Evolutionary conservation across 2,113 vertebrate species (phyloP).

Genomic region (Chascanopsetta lugubris): DNA sequence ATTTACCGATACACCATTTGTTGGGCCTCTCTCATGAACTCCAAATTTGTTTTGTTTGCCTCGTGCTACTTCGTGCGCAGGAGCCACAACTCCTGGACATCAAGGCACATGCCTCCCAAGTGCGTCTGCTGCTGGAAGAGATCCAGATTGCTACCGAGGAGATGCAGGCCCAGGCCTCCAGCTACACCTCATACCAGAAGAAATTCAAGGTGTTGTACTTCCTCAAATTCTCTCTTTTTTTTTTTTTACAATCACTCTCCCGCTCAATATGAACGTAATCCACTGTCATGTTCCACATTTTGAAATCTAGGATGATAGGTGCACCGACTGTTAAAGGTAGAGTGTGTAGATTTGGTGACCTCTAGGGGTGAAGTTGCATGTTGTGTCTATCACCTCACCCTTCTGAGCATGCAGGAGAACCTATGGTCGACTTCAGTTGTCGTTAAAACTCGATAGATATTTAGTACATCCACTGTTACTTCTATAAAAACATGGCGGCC

Average conservation of each 20-base stretch:
- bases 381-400: no score
- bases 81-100: conserved; percentile 85
- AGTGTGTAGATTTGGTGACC: no score
- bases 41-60: neutral
- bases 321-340: no score
- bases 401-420: no score
- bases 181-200: conserved; percentile 86
- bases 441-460: no score
- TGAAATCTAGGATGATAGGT: no score
- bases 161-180: conserved; percentile 83
- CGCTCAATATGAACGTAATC: neutral
- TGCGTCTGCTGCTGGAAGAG: conserved; percentile 76
- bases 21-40: neutral
- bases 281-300: no score
- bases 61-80: conserved; percentile 65
- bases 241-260: neutral
- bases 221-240: neutral
- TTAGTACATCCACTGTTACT: no score
- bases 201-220: conserved; percentile 85
- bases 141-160: conserved; percentile 83
- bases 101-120: conserved; percentile 73
- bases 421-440: no score
- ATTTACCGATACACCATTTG: neutral
- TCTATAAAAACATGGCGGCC: no score
- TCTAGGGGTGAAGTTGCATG: no score